phyloP scores from a whole-genome alignment of 2,797 vertebrate species.

The Melanotaenia nigrans region DNA sequence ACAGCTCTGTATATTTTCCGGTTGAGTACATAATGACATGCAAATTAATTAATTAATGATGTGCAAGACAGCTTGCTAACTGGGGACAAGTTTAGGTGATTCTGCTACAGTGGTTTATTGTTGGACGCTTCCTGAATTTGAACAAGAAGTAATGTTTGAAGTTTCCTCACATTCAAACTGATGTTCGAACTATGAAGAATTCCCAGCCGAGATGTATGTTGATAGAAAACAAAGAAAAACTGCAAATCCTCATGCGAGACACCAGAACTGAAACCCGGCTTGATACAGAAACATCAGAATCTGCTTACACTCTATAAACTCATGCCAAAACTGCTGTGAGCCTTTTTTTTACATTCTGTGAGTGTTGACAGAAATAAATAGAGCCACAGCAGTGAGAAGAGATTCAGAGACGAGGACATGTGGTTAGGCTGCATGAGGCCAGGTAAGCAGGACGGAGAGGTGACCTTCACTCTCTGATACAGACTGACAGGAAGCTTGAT shows the following conservation, averaged over 20 bases:
- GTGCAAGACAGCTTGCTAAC: no score
- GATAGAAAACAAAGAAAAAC: background rate
- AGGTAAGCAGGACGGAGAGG: conserved; percentile 54
- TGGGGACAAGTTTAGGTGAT: no score
- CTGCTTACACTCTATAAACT: background rate
- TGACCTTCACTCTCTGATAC: conserved; percentile 72
- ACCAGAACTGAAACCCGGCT: background rate
- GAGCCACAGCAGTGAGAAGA: conserved; percentile 3
- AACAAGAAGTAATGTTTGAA: background rate
- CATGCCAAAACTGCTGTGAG: background rate
- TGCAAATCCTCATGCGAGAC: background rate
- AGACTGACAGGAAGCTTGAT: conserved; percentile 56
- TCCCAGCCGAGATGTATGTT: background rate
- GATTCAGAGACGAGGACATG: conserved; percentile 26
- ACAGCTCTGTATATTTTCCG: no score
- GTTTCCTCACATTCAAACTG: background rate
- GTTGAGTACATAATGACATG: no score
- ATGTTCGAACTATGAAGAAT: background rate
- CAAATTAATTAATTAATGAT: no score
- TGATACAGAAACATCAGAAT: background rate
- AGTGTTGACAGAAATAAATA: background rate
- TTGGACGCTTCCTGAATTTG: background rate
- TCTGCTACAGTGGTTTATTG: no score
- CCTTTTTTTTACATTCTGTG: background rate
- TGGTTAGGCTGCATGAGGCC: conserved; percentile 46